These are phyloP conservation scores for Calcarius lapponicus DNA, from an alignment of 2,797 vertebrate genomes.

Conservation along the genomic window DNA sequence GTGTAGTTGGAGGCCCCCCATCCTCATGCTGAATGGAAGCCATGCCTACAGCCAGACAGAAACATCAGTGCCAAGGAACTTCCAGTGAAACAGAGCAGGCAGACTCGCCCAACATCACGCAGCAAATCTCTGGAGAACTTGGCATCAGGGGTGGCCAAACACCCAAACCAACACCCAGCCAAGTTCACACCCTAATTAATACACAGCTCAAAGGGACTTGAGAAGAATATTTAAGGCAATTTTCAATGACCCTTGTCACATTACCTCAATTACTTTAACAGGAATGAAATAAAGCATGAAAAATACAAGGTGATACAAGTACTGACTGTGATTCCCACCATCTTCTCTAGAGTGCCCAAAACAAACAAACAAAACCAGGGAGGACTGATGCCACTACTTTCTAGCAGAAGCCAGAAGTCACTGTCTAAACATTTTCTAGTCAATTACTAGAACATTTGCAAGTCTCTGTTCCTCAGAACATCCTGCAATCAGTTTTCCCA, in stretches of 20 bases:
- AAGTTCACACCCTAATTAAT: background rate
- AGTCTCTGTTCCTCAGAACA: background rate
- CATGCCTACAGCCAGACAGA: background rate
- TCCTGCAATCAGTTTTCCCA: background rate
- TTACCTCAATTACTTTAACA: background rate
- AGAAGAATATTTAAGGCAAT: background rate
- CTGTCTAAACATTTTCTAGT: background rate
- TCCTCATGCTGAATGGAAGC: background rate
- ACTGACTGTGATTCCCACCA: background rate
- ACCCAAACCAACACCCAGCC: background rate
- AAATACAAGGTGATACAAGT: background rate
- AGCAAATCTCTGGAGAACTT: background rate
- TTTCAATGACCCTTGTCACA: background rate
- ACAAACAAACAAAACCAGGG: background rate
- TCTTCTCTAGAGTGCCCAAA: background rate
- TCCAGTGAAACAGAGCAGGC: background rate
- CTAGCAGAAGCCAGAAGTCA: background rate
- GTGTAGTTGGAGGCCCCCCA: background rate
- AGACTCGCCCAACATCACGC: fast-evolving
- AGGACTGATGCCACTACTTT: background rate
- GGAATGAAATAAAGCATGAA: background rate
- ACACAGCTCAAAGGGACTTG: background rate
- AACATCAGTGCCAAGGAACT: background rate
- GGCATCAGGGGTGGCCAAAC: background rate
- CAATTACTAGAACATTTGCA: background rate